Conservation (phyloP, 2,113 vertebrate species). For the Odontesthes bonariensis region DNA sequence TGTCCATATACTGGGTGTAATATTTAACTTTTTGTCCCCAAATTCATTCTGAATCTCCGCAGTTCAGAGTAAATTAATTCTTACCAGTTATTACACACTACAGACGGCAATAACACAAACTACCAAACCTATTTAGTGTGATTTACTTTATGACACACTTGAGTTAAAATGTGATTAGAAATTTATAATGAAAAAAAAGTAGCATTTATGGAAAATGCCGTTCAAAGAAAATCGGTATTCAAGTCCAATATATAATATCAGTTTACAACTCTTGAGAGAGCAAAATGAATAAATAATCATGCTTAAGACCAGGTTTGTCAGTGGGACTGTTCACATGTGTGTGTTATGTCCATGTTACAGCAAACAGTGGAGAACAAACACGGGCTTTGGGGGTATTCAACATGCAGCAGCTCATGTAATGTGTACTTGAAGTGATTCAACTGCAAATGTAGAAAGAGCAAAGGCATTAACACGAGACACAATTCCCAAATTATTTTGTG, state of each 20-base stretch:
- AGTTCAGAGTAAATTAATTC: not conserved
- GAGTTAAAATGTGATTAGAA: not conserved
- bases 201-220: not conserved
- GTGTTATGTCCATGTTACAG: constrained; percentile 5
- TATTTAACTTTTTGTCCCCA: not conserved
- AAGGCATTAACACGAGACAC: not conserved
- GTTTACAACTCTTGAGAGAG: not conserved
- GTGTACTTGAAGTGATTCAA: not conserved
- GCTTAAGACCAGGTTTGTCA: not conserved
- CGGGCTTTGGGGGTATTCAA: not conserved
- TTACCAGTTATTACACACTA: not conserved
- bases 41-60: not conserved
- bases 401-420: not conserved
- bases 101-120: not conserved
- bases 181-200: not conserved
- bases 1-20: not conserved
- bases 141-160: not conserved
- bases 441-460: constrained; percentile 2
- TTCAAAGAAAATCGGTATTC: not conserved
- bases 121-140: not conserved
- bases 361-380: not conserved
- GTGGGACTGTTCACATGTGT: not conserved
- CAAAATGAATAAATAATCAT: not conserved
- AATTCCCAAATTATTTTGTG: not conserved
- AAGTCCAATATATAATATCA: not conserved